Conservation (phyloP, 1,140 invertebrate genomes). For the Brachionus koreanus region DNA sequence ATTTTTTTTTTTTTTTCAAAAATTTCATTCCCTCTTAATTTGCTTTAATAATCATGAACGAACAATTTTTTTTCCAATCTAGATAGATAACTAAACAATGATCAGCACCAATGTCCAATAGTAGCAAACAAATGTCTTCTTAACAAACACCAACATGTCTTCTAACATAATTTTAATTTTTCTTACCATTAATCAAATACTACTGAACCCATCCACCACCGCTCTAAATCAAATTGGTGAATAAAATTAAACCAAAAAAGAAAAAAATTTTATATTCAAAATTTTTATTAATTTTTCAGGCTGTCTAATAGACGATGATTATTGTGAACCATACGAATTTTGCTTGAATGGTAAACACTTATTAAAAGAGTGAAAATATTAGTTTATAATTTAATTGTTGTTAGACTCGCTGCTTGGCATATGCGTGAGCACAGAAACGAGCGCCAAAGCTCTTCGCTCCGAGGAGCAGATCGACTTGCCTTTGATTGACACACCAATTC, state of each 20-base stretch:
- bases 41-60: not conserved
- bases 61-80: not conserved
- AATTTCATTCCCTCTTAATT: not conserved
- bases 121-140: not conserved
- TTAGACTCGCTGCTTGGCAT: not conserved
- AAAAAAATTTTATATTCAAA: not conserved
- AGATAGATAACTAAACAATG: not conserved
- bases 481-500: not conserved
- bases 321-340: slow-evolving; percentile 7
- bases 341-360: not conserved
- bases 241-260: not conserved
- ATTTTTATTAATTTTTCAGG: not conserved
- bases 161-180: not conserved
- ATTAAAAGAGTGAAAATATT: not conserved
- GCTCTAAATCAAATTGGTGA: slow-evolving; percentile 15
- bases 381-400: not conserved
- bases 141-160: not conserved
- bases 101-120: not conserved
- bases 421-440: not conserved
- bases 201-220: not conserved
- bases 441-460: not conserved
- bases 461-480: not conserved
- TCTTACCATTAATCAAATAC: not conserved
- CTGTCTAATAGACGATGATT: not conserved
- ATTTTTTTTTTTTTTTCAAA: slow-evolving; percentile 8